Evolutionary conservation across 2,888 invertebrate genomes (phyloP).

Genomic region (Miltochrista miniata): DNA sequence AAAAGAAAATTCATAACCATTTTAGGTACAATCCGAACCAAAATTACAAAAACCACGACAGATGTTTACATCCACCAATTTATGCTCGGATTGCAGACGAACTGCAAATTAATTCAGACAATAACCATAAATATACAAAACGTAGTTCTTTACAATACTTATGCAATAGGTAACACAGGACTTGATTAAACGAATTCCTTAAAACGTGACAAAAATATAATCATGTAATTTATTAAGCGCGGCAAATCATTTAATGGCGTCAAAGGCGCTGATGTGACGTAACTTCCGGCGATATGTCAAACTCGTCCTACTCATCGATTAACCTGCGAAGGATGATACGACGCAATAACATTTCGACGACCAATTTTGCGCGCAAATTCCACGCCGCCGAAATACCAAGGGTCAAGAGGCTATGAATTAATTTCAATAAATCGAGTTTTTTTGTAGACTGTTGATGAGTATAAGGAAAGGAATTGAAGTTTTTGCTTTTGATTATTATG

Average conservation of each 20-base stretch:
- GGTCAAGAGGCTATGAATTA: not conserved
- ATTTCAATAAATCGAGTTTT: slow-evolving; percentile 5
- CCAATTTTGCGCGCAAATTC: not conserved
- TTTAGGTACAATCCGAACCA: too few relatives aligned
- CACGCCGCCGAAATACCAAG: not conserved
- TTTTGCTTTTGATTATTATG: too few relatives aligned
- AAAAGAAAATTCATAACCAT: too few relatives aligned
- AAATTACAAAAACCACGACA: too few relatives aligned
- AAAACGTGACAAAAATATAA: slow-evolving; percentile 13
- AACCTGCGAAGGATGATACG: slow-evolving; percentile 44
- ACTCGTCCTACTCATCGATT: slow-evolving; percentile 43
- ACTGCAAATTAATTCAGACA: too few relatives aligned
- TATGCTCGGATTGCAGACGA: too few relatives aligned
- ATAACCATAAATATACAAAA: too few relatives aligned
- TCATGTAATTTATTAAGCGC: slow-evolving; percentile 12
- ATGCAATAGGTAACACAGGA: too few relatives aligned
- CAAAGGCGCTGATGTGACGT: slow-evolving; percentile 33
- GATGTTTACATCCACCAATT: too few relatives aligned
- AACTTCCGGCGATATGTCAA: slow-evolving; percentile 23
- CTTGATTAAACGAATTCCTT: not conserved
- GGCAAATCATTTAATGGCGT: slow-evolving; percentile 13
- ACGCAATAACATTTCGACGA: slow-evolving; percentile 42
- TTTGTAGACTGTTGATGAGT: too few relatives aligned
- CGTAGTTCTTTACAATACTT: too few relatives aligned
- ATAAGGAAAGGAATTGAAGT: too few relatives aligned